Base-by-base conservation (phyloP, 1,140 invertebrate species). In the Hermatobates lingyangjiaoensis region DNA sequence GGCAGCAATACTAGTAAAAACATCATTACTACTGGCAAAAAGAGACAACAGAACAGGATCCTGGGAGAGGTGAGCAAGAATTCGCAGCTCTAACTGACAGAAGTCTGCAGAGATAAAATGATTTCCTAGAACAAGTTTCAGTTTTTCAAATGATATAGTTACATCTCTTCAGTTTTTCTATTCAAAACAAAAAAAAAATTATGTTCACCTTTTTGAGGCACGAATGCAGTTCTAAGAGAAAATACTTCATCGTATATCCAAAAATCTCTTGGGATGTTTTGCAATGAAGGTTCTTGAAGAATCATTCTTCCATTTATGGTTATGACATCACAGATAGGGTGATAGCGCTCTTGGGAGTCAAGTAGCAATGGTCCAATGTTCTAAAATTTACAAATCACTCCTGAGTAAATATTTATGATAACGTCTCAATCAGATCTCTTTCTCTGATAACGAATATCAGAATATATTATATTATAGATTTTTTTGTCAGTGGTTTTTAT, bases 261-360 rank as follows among this genome's bases (percentile, higher is more conserved):
- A 26, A 96, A 95, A 62, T 91, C 83, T 61, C 84, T 81, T 0
- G 91, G 87, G 26, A 96, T 76, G 65, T 79, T 87, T 67, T 97
- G 93, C 15, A 98, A 65, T 69, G 92, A 95, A 10, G 93, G 93
- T 63, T 93, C 87, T 26, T 80, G 73, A 83, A 97, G 90, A 24
- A 81, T 78, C 47, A 98, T 79, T 57, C 94, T 71, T 12, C 93
- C 93, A 15, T 93, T 97, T 14, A 80, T 73, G 24, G 87, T 91
- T 60, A 77, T 78, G 40, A 77, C 79, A 48, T 83, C 75, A 63
- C 81, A 87, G 18, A 71, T 71, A 1, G 85, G 78, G 64, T 79
- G 76, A 57, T 96, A 79, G 53, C 87, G 39, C 1, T 38, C 45
- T n/a, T 52, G 51, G 24, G 20, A 28, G 18, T 51, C 34, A 7